A percentile compares a stretch with the other conserved stretches of the same genome.
Evolutionary conservation across 2,113 vertebrate species (phyloP).

Genomic region (Coptodon bakossiorum): DNA sequence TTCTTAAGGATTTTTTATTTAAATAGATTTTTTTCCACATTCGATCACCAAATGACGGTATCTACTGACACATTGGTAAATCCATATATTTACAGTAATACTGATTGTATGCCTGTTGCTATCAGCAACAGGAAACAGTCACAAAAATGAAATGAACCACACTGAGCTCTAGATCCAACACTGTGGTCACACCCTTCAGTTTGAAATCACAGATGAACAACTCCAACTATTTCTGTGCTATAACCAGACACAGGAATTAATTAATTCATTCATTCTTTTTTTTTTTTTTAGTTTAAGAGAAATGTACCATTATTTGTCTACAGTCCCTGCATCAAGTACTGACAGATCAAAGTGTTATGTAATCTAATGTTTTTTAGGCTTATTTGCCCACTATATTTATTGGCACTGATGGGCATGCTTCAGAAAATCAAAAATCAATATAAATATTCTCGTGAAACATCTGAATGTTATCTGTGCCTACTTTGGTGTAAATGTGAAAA

Average conservation of each 20-base stretch:
- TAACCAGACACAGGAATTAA: not conserved
- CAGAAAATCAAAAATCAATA: not conserved
- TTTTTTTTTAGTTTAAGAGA: not conserved
- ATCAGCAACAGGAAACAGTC: not conserved
- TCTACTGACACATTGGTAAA: not conserved
- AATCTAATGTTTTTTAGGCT: not conserved
- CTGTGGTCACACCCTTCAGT: not conserved
- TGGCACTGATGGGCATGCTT: not conserved
- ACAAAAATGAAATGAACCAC: not conserved
- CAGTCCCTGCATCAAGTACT: not conserved
- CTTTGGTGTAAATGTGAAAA: not conserved
- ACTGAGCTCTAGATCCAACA: not conserved
- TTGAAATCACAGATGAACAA: not conserved
- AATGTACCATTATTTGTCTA: not conserved
- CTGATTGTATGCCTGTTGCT: not conserved
- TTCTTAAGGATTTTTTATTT: not conserved
- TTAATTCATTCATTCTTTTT: accelerated
- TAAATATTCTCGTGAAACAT: not conserved
- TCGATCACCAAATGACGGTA: not conserved
- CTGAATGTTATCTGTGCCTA: not conserved
- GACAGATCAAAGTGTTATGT: not conserved
- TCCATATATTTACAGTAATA: not conserved
- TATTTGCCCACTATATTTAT: not conserved
- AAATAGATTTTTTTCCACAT: not conserved
- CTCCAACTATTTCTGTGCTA: not conserved